Conservation (phyloP, 2,888 invertebrate species). For the Scaptomyza tumidula region DNA sequence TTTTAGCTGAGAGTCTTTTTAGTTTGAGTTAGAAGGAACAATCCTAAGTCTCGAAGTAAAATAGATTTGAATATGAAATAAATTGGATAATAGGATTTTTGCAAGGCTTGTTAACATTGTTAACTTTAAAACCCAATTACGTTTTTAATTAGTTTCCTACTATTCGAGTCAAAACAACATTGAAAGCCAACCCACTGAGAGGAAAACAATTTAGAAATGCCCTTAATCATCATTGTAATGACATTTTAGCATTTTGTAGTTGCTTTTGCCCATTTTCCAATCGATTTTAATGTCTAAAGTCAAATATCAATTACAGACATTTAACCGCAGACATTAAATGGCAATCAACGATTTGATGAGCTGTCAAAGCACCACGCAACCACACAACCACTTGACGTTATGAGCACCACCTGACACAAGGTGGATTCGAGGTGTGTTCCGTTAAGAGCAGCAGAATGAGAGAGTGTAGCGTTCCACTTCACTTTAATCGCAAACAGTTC, state of each 20-base stretch:
- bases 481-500: conserved; percentile 22
- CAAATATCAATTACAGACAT: conserved; percentile 66
- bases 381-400: conserved; percentile 46
- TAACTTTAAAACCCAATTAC: too few relatives aligned
- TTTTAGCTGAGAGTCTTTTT: too few relatives aligned
- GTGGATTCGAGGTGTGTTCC: conserved; percentile 18
- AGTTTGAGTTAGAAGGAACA: too few relatives aligned
- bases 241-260: conserved; percentile 37
- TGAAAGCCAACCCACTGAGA: too few relatives aligned
- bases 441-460: neutral
- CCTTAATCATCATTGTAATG: conserved; percentile 21
- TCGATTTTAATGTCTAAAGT: conserved; percentile 40
- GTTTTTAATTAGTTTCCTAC: too few relatives aligned
- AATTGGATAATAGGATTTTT: too few relatives aligned
- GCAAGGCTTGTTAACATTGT: too few relatives aligned
- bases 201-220: conserved; percentile 1
- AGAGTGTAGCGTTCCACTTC: neutral
- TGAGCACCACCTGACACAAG: conserved; percentile 20
- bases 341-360: conserved; percentile 72
- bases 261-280: conserved; percentile 28
- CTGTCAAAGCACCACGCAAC: conserved; percentile 60
- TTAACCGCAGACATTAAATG: conserved; percentile 62
- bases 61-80: too few relatives aligned
- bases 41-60: too few relatives aligned
- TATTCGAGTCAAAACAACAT: too few relatives aligned